Base-by-base conservation (phyloP, 2,888 invertebrate species). In the Uropetala carovei region DNA sequence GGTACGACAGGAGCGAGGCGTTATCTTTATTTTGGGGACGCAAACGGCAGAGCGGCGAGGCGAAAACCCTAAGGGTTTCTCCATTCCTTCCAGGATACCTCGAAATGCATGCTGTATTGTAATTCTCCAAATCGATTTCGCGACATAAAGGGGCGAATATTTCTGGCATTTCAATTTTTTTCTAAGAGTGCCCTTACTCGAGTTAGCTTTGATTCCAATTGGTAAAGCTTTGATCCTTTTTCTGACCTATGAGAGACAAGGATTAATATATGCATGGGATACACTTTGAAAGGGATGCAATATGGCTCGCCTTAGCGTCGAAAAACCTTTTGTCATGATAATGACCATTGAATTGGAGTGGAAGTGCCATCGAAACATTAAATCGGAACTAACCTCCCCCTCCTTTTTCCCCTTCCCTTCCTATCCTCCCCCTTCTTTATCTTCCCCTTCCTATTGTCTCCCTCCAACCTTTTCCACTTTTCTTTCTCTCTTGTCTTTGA, bases 311-410 rank as follows among this genome's bases (percentile, higher is more conserved):
- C 75, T 75, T 22, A n/a, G 68, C 43, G 43, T 22, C 86, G 86
- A 30, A 59, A 58, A 89, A 30, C 68, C 89, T 89, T 89, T 89
- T 89, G 43, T 89, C 64, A 89, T 89, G 89, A 64, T 89, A 89
- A 89, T 89, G 60, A 89, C 89, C 60, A 11, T 14, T 43, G 10
- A 43, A 11, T 13, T 68, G 30, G 68, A 68, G 43, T 64, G 43
- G 60, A 89, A 60, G 89, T 64, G 68, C 64, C 89, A 89, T 89
- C 89, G 86, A 60, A 86, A 86, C 60, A 43, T 83, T 57, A 56
- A 57, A 43, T 57, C 43, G 43, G 83, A 56, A 83, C 83, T 43
- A 43, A 43, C 82, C 64, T 7, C 43, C 57, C 18, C 18, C 83
- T 14, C n/a, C 86, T 14, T 1, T 16, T 0, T 5, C 59, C 14